These are phyloP conservation scores for Bufotes viridis DNA, from an alignment of 2,797 vertebrate species.

Conservation along the genomic window DNA sequence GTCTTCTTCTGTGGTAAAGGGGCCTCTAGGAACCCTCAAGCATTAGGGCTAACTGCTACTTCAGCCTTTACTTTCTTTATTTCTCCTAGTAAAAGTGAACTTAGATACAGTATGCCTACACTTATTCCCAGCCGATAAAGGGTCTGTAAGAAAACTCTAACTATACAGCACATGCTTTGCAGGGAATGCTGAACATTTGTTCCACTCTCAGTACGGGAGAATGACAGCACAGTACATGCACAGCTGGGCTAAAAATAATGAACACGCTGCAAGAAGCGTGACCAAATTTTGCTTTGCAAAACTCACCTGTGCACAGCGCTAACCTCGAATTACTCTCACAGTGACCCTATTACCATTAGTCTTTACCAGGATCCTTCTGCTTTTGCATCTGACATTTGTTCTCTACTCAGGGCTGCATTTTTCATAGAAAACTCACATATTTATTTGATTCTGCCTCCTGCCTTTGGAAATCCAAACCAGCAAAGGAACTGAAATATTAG, in stretches of 20 bases:
- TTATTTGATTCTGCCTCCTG: background rate
- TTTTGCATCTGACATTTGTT: background rate
- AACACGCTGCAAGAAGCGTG: background rate
- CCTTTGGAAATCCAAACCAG: background rate
- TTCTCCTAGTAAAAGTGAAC: background rate
- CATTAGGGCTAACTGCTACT: background rate
- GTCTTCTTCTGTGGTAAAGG: too few relatives aligned
- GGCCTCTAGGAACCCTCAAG: background rate
- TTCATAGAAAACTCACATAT: slow-evolving; percentile 23
- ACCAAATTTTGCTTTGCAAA: slow-evolving; percentile 19
- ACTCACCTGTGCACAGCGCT: slow-evolving; percentile 13
- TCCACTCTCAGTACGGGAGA: background rate
- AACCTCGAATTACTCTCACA: background rate
- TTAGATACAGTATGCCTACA: background rate
- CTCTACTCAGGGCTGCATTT: background rate
- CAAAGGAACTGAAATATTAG: slow-evolving; percentile 1
- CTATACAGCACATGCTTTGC: background rate
- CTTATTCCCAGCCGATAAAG: background rate
- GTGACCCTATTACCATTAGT: slow-evolving; percentile 3
- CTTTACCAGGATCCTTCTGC: background rate
- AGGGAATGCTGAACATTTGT: slow-evolving; percentile 18
- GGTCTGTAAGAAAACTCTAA: background rate
- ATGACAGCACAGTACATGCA: slow-evolving; percentile 25
- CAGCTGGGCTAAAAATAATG: slow-evolving; percentile 36
- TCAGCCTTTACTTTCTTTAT: background rate